A percentile compares a stretch with the other conserved stretches of the same genome.
phyloP scores from a whole-genome alignment of 2,113 vertebrate genomes.

The Etia nguti region DNA sequence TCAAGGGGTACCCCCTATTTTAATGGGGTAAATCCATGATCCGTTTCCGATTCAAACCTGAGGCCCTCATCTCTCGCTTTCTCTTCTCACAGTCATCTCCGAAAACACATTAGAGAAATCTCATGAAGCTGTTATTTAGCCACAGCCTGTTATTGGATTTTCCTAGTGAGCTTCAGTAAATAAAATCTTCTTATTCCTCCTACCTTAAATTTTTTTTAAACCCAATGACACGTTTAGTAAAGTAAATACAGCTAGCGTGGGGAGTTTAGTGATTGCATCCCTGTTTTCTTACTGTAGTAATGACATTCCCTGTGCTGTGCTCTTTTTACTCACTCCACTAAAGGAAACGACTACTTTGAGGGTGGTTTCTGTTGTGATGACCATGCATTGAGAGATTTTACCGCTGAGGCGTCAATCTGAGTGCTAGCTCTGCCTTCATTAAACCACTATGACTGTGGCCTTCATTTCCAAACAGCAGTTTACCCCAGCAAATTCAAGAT shows the following conservation, averaged over 20 bases:
- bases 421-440: conserved; percentile 40
- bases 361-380: conserved; percentile 15
- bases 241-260: background rate
- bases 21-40: conserved; percentile 65
- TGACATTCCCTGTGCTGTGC: background rate
- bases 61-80: background rate
- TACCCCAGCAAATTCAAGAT: conserved; percentile 33
- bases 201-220: background rate
- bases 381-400: conserved; percentile 41
- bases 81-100: background rate
- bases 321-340: conserved; percentile 17
- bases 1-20: conserved; percentile 42
- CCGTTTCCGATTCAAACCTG: conserved; percentile 51
- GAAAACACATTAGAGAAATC: background rate
- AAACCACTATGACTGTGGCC: conserved; percentile 10
- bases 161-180: background rate
- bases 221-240: background rate
- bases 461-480: conserved; percentile 38
- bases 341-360: conserved; percentile 40
- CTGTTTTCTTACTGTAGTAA: background rate
- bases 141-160: background rate
- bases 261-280: background rate
- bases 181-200: background rate
- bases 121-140: background rate
- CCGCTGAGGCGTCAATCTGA: conserved; percentile 6